These are phyloP conservation scores for Pangasianodon gigas DNA, from an alignment of 2,113 vertebrate genomes.

Conservation along the genomic window DNA sequence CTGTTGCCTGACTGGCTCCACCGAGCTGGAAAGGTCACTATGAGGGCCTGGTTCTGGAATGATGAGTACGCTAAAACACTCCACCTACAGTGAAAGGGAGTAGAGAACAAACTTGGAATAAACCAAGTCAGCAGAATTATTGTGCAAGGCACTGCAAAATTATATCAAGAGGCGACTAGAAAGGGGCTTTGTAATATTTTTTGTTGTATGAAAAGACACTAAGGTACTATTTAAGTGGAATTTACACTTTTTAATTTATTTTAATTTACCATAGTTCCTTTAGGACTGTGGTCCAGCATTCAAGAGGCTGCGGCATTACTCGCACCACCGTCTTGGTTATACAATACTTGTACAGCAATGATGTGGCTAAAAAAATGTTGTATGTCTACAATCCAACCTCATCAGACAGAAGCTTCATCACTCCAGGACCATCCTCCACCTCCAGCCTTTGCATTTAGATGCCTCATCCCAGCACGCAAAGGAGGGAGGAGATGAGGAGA, in stretches of 20 bases:
- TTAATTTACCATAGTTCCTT: background rate
- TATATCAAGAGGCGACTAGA: background rate
- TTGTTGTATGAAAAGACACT: background rate
- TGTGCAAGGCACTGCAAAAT: conserved; percentile 33
- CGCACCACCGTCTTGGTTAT: background rate
- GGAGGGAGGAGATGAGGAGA: conserved; percentile 62
- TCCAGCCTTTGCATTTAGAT: conserved; percentile 46
- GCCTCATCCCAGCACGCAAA: conserved; percentile 23
- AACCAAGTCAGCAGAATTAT: conserved; percentile 27
- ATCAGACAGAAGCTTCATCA: conserved; percentile 26
- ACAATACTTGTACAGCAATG: background rate
- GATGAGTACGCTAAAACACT: conserved; percentile 12
- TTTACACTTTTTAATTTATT: background rate
- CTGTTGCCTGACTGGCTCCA: conserved; percentile 37
- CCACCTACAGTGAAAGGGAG: conserved; percentile 22
- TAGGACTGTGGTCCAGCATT: background rate
- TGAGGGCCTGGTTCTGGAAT: conserved; percentile 38
- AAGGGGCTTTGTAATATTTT: background rate
- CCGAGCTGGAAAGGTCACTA: conserved; percentile 54
- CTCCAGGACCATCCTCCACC: conserved; percentile 34
- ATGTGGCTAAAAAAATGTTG: background rate
- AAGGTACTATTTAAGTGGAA: background rate
- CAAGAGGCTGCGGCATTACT: background rate
- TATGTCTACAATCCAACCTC: conserved; percentile 2
- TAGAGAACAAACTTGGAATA: conserved; percentile 20